Evolutionary conservation across 2,888 invertebrate genomes (phyloP).

Genomic region (Lithophane leautieri): DNA sequence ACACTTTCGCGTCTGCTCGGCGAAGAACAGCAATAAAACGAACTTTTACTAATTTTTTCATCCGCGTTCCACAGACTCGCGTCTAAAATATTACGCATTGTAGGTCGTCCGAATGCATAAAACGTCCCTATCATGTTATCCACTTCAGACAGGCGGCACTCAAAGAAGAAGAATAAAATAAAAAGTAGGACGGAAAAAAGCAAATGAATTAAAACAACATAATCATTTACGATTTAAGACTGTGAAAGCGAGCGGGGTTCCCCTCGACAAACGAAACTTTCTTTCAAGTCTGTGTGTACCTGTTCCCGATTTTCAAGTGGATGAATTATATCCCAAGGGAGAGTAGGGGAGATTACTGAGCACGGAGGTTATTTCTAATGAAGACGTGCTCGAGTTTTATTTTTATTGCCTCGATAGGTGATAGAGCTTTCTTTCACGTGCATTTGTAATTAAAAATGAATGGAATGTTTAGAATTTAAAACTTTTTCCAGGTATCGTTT

Average conservation of each 20-base stretch:
- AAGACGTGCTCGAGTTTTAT: slow-evolving; percentile 86
- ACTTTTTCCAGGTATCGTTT: slow-evolving; percentile 47
- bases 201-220: slow-evolving; percentile 90
- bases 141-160: slow-evolving; percentile 89
- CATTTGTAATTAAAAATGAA: slow-evolving; percentile 38
- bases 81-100: slow-evolving; percentile 68
- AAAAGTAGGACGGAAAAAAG: slow-evolving; percentile 85
- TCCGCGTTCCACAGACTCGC: slow-evolving; percentile 72
- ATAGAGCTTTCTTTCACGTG: slow-evolving; percentile 82
- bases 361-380: slow-evolving; percentile 85
- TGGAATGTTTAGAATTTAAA: slow-evolving; percentile 28
- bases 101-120: slow-evolving; percentile 70
- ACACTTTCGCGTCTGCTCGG: slow-evolving; percentile 61
- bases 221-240: slow-evolving; percentile 89
- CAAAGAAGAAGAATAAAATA: slow-evolving; percentile 83
- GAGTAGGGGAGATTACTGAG: slow-evolving; percentile 81
- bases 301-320: slow-evolving; percentile 89
- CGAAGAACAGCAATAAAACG: slow-evolving; percentile 71
- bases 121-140: slow-evolving; percentile 77
- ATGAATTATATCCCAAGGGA: slow-evolving; percentile 89
- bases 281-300: slow-evolving; percentile 89
- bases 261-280: slow-evolving; percentile 89
- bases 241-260: slow-evolving; percentile 83
- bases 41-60: slow-evolving; percentile 77
- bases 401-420: slow-evolving; percentile 82